Conservation (phyloP, 2,888 invertebrate genomes). For the Dromius quadrimaculatus region DNA sequence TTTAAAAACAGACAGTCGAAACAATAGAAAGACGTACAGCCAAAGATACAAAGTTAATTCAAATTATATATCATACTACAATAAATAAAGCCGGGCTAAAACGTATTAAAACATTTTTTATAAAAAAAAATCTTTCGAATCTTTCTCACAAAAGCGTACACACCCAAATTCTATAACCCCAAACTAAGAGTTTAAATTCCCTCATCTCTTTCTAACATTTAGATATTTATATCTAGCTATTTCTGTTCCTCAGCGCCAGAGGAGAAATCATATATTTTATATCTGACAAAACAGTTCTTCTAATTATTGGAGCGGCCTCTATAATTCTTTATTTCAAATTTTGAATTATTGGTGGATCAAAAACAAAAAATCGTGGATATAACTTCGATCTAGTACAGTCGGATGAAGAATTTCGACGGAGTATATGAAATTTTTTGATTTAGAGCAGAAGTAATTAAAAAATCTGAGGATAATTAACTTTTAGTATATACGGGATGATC, state of each 20-base stretch:
- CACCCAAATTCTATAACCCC: conserved; percentile 46
- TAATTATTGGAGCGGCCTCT: conserved; percentile 48
- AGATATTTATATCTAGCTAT: not conserved
- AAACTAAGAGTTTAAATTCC: not conserved
- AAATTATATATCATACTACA: conserved; percentile 19
- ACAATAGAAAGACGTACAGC: conserved; percentile 11
- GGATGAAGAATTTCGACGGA: not conserved
- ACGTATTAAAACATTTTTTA: conserved; percentile 26
- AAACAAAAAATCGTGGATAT: conserved; percentile 35
- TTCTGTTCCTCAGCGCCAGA: conserved; percentile 23
- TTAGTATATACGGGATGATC: too few species aligned
- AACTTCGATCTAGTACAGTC: conserved; percentile 33
- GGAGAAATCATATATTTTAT: conserved; percentile 37
- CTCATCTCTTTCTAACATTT: conserved; percentile 6
- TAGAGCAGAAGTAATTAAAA: too few species aligned
- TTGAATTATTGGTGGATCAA: conserved; percentile 51
- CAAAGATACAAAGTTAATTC: not conserved
- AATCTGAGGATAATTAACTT: too few species aligned
- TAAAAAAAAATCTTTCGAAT: conserved; percentile 21
- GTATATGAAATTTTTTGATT: too few species aligned
- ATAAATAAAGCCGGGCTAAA: conserved; percentile 27
- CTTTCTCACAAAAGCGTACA: conserved; percentile 43
- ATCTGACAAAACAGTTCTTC: conserved; percentile 49
- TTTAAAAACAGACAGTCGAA: not conserved
- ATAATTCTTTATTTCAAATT: conserved; percentile 52